Percentiles rank a stretch among this genome's conserved stretches.
These are phyloP conservation scores for Bufo gargarizans DNA, from an alignment of 2,113 vertebrate genomes.

Conservation along the genomic window DNA sequence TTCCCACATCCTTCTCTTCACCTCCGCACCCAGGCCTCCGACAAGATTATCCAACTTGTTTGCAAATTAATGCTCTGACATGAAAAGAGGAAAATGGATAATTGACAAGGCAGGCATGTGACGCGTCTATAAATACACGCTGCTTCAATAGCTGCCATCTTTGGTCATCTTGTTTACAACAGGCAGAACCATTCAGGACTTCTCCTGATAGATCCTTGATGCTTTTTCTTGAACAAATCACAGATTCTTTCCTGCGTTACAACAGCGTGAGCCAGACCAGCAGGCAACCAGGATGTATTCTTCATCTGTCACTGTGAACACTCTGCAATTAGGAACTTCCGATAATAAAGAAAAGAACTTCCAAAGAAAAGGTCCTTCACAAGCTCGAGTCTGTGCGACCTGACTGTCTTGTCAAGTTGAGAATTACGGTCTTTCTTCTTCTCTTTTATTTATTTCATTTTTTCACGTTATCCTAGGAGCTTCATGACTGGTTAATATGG, in stretches of 20 bases:
- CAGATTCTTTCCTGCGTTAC: conserved; percentile 41
- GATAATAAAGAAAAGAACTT: conserved; percentile 39
- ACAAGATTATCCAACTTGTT: conserved; percentile 35
- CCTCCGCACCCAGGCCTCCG: conserved; percentile 13
- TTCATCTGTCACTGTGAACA: conserved; percentile 45
- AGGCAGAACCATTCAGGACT: conserved; percentile 42
- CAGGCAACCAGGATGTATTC: conserved; percentile 39
- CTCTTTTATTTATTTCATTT: not conserved
- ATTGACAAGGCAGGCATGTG: conserved; percentile 49
- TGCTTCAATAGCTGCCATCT: conserved; percentile 46
- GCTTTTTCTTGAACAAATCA: conserved; percentile 51
- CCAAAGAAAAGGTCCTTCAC: not conserved
- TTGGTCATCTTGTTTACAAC: conserved; percentile 58
- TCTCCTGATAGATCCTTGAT: conserved; percentile 40
- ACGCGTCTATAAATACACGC: conserved; percentile 54
- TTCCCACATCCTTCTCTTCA: conserved; percentile 45
- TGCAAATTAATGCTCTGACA: conserved; percentile 45
- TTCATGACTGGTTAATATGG: not conserved
- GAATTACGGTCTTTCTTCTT: conserved; percentile 5
- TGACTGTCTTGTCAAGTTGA: not conserved
- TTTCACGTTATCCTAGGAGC: not conserved
- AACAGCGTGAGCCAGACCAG: conserved; percentile 44
- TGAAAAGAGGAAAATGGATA: conserved; percentile 50
- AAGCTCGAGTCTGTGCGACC: not conserved
- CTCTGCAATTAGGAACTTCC: conserved; percentile 50